Percentiles rank a stretch among this genome's conserved stretches.
Conservation (phyloP, 2,888 invertebrate genomes). For the Dioctria linearis region DNA sequence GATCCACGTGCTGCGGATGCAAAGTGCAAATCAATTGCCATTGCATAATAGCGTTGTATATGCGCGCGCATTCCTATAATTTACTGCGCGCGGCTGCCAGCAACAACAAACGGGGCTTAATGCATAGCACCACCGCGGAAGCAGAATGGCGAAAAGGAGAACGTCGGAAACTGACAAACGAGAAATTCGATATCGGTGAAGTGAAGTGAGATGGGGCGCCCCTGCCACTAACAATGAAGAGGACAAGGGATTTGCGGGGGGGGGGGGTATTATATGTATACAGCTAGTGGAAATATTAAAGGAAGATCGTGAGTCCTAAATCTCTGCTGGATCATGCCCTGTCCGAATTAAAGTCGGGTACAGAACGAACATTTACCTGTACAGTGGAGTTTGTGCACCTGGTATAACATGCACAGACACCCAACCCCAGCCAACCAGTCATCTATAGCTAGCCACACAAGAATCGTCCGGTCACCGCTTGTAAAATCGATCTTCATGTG, state of each 20-base stretch:
- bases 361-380: background rate
- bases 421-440: background rate
- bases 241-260: background rate
- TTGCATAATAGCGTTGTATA: background rate
- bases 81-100: conserved; percentile 3
- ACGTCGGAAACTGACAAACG: background rate
- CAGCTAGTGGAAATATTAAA: background rate
- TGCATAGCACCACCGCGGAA: background rate
- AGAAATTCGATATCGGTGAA: background rate
- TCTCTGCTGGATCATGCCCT: conserved; percentile 13
- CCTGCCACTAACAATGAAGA: background rate
- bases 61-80: background rate
- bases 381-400: background rate
- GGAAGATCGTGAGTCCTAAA: conserved; percentile 38
- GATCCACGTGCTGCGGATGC: conserved; percentile 6
- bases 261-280: background rate
- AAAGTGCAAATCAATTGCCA: conserved; percentile 19
- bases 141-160: background rate
- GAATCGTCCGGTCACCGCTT: background rate
- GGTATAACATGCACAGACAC: background rate
- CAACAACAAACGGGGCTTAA: background rate
- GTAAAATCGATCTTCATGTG: background rate
- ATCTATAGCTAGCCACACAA: background rate
- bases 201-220: background rate
- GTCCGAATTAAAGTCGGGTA: background rate